Base-by-base conservation (phyloP, 2,113 vertebrate genomes). In the Mastomys coucha region DNA sequence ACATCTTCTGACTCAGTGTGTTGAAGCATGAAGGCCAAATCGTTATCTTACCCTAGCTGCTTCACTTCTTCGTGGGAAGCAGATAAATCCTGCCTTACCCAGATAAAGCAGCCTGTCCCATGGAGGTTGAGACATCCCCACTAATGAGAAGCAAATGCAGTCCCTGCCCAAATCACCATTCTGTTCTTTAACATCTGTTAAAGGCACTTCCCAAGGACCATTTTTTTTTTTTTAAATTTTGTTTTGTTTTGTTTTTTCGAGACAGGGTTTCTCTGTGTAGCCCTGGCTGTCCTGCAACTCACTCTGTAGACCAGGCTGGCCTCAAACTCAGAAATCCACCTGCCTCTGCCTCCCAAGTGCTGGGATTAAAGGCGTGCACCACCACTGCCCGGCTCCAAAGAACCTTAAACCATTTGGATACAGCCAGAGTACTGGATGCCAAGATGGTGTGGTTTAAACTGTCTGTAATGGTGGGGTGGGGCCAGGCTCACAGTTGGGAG, bases 121-220 rank as follows among this genome's bases (percentile, higher is more conserved):
- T 36, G 14, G 60, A 78, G 89, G 13, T 0, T 12, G 5, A 89
- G 26, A 4, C 78, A 76, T 0, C 72, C 91, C 80, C 88, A 89
- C 89, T 75, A 94, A 93, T 56, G 42, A 90, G 78, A 80, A 67
- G 3, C 5, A 67, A 97, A n/a, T 1, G 24, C 20, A 53, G 49
- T 22, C 9, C 56, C 26, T 93, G 89, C 91, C 96, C 42, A 73
- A 73, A 58, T 70, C 67, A 85, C 2, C 24, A 22, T 22, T 17
- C 45, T n/a, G 33, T 67, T 70, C 93, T 76, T 75, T 10, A 51
- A 88, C 89, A 70, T 82, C 97, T 97, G 84, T 1, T 11, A 22
- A 96, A 94, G 91, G 88, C 51, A 78, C 58, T 91, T 90, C 82
- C 93, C 7, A 93, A 95, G 9, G 1, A 69, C 80, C 72, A 67